Conservation (phyloP, 2,113 vertebrate species). For the Desmodus rotundus region DNA sequence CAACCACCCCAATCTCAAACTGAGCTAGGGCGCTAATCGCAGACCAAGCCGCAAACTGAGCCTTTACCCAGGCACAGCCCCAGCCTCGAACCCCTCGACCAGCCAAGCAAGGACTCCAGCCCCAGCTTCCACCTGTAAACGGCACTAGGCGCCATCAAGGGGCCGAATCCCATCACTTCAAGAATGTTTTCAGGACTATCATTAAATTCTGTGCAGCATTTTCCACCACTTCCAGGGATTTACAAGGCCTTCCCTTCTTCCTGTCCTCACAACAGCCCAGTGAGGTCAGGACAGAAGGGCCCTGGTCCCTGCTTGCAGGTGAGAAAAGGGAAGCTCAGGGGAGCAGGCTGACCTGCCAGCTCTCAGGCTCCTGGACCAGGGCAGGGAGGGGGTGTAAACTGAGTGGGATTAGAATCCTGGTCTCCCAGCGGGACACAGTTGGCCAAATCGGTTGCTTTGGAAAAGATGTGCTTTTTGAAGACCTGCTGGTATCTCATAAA, state of each 20-base stretch:
- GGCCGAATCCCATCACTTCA: not conserved
- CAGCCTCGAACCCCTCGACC: not conserved
- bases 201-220: not conserved
- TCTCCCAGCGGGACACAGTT: not conserved
- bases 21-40: not conserved
- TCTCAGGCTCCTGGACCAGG: accelerated
- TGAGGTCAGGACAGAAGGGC: not conserved
- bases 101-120: not conserved
- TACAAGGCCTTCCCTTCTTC: not conserved
- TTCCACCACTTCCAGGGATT: not conserved
- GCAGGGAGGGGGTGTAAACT: accelerated
- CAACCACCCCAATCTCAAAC: not conserved
- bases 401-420: not conserved
- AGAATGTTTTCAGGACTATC: not conserved
- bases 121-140: accelerated
- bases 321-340: not conserved
- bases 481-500: constrained; percentile 62
- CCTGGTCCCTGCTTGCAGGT: not conserved
- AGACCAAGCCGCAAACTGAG: not conserved
- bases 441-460: constrained; percentile 16
- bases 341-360: not conserved
- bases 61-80: not conserved
- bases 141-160: not conserved
- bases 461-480: constrained; percentile 54
- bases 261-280: not conserved